These are phyloP conservation scores for Hoplostethus mediterraneus DNA, from an alignment of 2,797 vertebrate species.

Conservation along the genomic window DNA sequence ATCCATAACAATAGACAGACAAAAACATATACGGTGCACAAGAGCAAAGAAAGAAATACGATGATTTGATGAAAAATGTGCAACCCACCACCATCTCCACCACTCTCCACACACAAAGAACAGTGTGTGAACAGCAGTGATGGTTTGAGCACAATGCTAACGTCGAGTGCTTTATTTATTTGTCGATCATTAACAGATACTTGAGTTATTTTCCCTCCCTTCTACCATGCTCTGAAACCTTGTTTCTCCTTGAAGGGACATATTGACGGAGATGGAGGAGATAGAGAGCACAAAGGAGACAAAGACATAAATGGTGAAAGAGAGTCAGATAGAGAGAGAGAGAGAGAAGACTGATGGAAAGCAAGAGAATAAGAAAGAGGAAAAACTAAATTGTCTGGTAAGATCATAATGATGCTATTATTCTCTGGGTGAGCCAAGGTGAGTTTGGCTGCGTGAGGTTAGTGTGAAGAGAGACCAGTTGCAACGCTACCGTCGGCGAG, in stretches of 20 bases:
- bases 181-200: background rate
- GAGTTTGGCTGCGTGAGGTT: background rate
- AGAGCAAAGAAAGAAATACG: background rate
- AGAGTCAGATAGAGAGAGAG: too few relatives aligned
- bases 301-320: too few relatives aligned
- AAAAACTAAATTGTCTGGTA: background rate
- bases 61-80: background rate
- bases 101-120: background rate
- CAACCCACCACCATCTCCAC: too few relatives aligned
- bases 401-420: background rate
- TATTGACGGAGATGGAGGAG: background rate
- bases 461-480: background rate
- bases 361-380: background rate
- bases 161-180: background rate
- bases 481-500: background rate
- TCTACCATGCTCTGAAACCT: slow-evolving; percentile 21
- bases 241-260: background rate
- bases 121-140: background rate
- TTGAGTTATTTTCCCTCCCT: background rate
- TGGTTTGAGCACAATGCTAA: background rate
- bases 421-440: background rate
- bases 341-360: too few relatives aligned
- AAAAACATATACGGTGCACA: background rate
- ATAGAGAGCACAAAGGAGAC: too few relatives aligned
- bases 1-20: background rate